Evolutionary conservation across 2,113 vertebrate genomes (phyloP), one percentile per base, ranked within the genome.

Genomic region (Atlantisia rogersi): DNA sequence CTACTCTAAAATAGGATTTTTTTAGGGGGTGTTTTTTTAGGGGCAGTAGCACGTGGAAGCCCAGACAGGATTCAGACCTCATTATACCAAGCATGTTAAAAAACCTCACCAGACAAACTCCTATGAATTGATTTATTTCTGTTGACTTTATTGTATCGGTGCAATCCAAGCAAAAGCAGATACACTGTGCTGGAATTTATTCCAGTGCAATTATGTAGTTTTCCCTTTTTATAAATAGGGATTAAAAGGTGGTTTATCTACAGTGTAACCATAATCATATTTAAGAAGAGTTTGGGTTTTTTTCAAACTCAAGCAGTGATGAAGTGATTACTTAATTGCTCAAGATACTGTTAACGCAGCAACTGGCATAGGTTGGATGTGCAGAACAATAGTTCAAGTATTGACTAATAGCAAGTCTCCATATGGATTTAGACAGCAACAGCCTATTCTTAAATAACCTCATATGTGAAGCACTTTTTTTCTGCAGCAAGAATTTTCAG

Each of bases 241-340:
- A 65, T 88, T 60, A 90, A 69, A 94, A 94, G 53, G 21, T 76
- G 44, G n/a, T 71, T 90, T 90, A 70, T 80, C 63, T 95, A 73
- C 53, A 93, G 44, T 24, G 48, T 15, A 62, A 88, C 40, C 21
- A 82, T 62, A 73, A 63, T 80, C 1, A 1, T 44, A 35, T 92
- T 73, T 53, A 82, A 40, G 29, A 18, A 68, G 29, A 94, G 5
- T 46, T 46, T 46, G 44, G 44, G 44, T 5, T 37, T 67, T 90
- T 94, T 82, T 87, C 60, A 85, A 88, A 80, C 29, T 65, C 8
- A 68, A 60, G 67, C 53, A 86, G 55, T 65, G 74, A 82, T 9
- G 9, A 96, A 90, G 46, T 37, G 82, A 88, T 90, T 95, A 64
- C 26, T 73, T 85, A 90, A 90, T 82, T 93, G 92, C 50, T 80